Percentiles rank a stretch among this genome's conserved stretches.
These are phyloP conservation scores for Alexandromys fortis DNA, from an alignment of 2,113 vertebrate genomes.

Conservation along the genomic window DNA sequence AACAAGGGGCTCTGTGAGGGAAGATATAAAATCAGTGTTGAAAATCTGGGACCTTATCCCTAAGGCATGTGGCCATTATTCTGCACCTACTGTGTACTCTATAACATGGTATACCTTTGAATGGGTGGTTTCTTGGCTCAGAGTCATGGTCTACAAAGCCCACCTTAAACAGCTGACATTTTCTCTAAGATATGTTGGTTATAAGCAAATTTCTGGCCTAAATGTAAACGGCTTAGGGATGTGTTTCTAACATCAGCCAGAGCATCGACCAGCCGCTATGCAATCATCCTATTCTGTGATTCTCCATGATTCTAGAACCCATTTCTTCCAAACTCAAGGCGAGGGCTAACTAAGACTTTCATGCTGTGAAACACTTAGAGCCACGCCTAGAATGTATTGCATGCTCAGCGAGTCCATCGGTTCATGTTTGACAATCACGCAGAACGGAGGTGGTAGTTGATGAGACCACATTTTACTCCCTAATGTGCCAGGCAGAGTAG, in stretches of 20 bases:
- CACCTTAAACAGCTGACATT: background rate
- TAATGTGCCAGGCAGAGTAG: background rate
- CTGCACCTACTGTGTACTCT: background rate
- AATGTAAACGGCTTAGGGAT: background rate
- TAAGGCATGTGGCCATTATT: background rate
- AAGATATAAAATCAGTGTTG: constrained; percentile 6
- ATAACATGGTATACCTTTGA: background rate
- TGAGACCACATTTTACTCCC: background rate
- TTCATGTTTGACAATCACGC: background rate
- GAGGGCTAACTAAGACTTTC: background rate
- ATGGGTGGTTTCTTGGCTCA: background rate
- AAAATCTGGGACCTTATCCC: background rate
- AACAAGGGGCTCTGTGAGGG: background rate
- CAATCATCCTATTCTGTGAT: background rate
- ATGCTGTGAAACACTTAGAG: background rate
- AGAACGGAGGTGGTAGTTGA: background rate
- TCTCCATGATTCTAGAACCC: background rate
- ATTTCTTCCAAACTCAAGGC: background rate
- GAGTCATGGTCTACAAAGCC: background rate
- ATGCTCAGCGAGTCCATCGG: background rate
- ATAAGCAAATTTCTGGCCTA: background rate
- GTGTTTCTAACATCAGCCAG: background rate
- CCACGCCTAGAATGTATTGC: too few species aligned
- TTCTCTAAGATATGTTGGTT: background rate
- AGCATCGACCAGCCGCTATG: background rate